These are phyloP conservation scores for Netelia melanura DNA, from an alignment of 2,888 invertebrate species.

Conservation along the genomic window DNA sequence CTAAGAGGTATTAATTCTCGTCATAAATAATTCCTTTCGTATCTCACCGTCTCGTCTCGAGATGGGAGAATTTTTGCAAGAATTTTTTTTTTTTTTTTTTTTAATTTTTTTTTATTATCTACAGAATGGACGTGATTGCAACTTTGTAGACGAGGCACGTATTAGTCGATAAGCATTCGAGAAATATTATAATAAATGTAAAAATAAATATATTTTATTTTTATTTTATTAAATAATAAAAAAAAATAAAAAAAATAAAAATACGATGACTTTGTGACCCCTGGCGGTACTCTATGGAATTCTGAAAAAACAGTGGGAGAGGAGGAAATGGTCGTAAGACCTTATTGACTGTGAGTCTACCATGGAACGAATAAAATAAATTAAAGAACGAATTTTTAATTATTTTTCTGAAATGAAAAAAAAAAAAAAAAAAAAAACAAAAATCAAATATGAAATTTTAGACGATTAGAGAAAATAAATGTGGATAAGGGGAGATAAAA, in stretches of 20 bases:
- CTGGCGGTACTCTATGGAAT: not conserved
- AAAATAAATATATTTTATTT: not conserved
- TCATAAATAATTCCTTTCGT: slow-evolving; percentile 18
- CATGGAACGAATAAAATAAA: not conserved
- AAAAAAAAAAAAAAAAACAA: no score
- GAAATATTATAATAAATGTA: not conserved
- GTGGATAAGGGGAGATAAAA: not conserved
- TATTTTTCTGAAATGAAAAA: no score
- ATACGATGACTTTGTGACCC: slow-evolving; percentile 15
- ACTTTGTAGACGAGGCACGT: slow-evolving; percentile 7
- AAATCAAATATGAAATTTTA: no score
- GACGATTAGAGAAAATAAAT: not conserved
- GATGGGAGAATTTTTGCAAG: not conserved
- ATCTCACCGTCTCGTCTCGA: slow-evolving; percentile 1
- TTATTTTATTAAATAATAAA: not conserved
- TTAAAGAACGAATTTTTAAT: no score
- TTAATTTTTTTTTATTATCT: not conserved
- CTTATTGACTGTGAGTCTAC: not conserved
- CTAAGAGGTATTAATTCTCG: slow-evolving; percentile 24
- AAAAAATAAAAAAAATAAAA: not conserved
- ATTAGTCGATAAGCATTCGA: not conserved
- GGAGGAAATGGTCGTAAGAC: not conserved
- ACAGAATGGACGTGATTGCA: slow-evolving; percentile 5
- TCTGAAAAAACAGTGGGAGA: not conserved
- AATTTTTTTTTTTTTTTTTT: not conserved